Percentiles rank a stretch among this genome's conserved stretches.
phyloP scores from a whole-genome alignment of 1,140 invertebrate species.

The Eufriesea mexicana region DNA sequence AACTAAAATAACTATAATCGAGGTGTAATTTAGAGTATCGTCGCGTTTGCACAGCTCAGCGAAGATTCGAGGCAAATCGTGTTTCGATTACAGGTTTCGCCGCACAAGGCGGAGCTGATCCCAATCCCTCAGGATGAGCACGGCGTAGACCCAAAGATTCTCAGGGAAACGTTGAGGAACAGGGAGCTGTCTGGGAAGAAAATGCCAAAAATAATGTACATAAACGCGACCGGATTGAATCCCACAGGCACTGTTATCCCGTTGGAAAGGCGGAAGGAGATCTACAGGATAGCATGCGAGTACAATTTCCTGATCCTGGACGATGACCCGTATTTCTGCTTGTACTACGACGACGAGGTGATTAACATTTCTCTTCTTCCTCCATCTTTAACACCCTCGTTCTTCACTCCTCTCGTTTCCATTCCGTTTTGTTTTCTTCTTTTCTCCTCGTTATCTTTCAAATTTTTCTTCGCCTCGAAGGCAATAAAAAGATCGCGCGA shows the following conservation, averaged over 20 bases:
- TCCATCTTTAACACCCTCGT: no score
- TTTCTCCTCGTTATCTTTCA: background rate
- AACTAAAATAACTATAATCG: no score
- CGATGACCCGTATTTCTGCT: conserved; percentile 91
- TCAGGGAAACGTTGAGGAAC: conserved; percentile 80
- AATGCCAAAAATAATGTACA: conserved; percentile 86
- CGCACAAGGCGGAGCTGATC: conserved; percentile 81
- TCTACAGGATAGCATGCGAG: conserved; percentile 89
- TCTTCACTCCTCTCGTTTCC: no score
- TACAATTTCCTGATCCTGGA: conserved; percentile 91
- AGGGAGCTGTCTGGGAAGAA: conserved; percentile 80
- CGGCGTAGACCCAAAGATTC: conserved; percentile 81
- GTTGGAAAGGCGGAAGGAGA: conserved; percentile 86
- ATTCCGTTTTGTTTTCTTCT: no score
- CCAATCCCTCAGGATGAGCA: conserved; percentile 82
- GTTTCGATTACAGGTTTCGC: conserved; percentile 79
- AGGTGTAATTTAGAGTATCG: background rate
- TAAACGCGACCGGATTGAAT: conserved; percentile 86
- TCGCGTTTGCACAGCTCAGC: background rate
- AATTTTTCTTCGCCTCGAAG: accelerated
- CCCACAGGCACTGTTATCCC: conserved; percentile 88
- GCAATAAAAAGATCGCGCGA: no score
- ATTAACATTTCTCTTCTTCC: conserved; percentile 25
- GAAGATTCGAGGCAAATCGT: background rate
- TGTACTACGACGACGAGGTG: conserved; percentile 86